These are phyloP conservation scores for Bovichtus variegatus DNA, from an alignment of 2,797 vertebrate genomes.

Conservation along the genomic window DNA sequence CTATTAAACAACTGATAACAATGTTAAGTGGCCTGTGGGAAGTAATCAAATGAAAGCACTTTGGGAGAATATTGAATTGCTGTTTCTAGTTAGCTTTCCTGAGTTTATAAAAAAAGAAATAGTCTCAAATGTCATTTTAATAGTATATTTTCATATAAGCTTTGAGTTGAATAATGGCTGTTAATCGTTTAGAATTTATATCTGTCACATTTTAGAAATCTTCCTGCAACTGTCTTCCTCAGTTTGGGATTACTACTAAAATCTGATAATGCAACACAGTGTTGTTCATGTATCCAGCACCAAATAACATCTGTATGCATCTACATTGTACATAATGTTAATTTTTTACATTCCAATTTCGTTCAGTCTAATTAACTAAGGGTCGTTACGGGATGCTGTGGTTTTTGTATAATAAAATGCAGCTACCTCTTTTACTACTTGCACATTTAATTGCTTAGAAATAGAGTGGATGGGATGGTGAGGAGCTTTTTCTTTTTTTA, in stretches of 20 bases:
- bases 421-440: neutral
- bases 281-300: neutral
- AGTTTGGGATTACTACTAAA: neutral
- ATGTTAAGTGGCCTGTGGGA: neutral
- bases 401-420: slow-evolving; percentile 31
- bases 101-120: neutral
- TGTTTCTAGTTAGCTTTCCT: neutral
- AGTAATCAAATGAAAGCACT: neutral
- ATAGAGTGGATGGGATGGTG: neutral
- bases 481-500: slow-evolving; percentile 22
- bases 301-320: neutral
- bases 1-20: neutral
- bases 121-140: neutral
- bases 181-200: neutral
- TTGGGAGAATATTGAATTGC: neutral
- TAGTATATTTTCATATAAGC: neutral
- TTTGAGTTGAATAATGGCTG: too few species aligned
- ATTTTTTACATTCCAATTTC: neutral
- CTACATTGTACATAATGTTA: neutral
- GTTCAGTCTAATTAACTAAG: neutral
- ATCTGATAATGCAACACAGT: neutral
- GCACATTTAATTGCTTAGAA: slow-evolving; percentile 10
- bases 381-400: neutral
- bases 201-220: neutral
- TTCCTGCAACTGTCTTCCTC: neutral